Evolutionary conservation across 2,113 vertebrate genomes (phyloP).

Genomic region (Eupsittula cactorum): DNA sequence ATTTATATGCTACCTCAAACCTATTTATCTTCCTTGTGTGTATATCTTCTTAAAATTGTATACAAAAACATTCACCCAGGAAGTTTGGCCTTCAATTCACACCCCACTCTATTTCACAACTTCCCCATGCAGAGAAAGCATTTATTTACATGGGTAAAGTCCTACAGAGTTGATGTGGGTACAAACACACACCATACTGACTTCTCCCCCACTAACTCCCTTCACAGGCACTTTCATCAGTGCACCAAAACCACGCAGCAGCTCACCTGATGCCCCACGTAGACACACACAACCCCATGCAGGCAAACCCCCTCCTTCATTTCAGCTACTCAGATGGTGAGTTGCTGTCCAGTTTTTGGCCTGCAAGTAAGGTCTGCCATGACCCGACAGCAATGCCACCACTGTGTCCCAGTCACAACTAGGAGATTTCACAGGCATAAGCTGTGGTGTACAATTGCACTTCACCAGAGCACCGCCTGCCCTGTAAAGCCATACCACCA

Average conservation of each 20-base stretch:
- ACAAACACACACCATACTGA: not conserved
- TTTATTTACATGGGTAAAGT: not conserved
- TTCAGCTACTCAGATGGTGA: not conserved
- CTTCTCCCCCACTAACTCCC: not conserved
- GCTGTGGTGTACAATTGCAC: fast-evolving
- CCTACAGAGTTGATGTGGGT: not conserved
- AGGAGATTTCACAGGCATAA: fast-evolving
- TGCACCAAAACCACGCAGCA: not conserved
- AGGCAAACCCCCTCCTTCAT: not conserved
- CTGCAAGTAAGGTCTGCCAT: not conserved
- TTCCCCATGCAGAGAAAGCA: not conserved
- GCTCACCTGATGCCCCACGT: fast-evolving
- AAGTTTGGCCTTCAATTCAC: constrained; percentile 21
- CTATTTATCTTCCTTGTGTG: not conserved
- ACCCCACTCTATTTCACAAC: not conserved
- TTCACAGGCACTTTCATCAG: not conserved
- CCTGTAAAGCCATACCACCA: fast-evolving
- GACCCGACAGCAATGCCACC: not conserved
- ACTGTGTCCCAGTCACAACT: not conserved
- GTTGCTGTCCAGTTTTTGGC: not conserved
- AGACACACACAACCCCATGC: not conserved
- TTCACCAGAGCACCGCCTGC: not conserved
- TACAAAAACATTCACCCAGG: not conserved
- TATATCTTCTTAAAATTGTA: not conserved
- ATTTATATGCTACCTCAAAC: not conserved